phyloP scores from a whole-genome alignment of 2,797 vertebrate genomes.

The Diglossa cyanea region DNA sequence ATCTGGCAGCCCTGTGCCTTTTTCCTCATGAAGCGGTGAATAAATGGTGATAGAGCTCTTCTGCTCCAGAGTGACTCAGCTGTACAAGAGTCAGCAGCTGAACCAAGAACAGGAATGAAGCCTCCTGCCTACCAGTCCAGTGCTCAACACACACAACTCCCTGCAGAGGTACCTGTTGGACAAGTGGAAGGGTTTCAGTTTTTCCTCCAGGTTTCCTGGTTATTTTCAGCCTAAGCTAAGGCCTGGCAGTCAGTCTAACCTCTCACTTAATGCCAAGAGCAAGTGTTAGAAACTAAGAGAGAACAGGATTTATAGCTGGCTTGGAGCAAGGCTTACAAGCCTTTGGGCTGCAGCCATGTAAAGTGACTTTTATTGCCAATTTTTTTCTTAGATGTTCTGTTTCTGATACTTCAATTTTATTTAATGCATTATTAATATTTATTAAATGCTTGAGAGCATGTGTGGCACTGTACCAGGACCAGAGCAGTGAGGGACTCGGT shows the following conservation, averaged over 20 bases:
- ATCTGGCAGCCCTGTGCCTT: not conserved
- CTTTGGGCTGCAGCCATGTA: not conserved
- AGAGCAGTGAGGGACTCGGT: constrained; percentile 18
- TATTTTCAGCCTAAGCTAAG: not conserved
- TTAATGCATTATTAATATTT: constrained; percentile 52
- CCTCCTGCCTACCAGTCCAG: not conserved
- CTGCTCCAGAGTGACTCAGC: not conserved
- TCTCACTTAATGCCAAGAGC: not conserved
- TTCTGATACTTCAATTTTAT: constrained; percentile 19
- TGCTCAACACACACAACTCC: rapidly evolving
- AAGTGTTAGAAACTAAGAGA: not conserved
- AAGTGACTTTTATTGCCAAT: not conserved
- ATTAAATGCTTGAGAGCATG: constrained; percentile 43
- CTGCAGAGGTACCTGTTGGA: not conserved
- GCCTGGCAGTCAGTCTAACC: not conserved
- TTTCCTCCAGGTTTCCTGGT: not conserved
- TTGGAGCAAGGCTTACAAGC: not conserved
- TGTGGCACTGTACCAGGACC: constrained; percentile 47
- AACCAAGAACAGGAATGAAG: not conserved
- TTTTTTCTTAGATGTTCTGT: not conserved
- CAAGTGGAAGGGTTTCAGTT: not conserved
- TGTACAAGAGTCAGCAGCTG: not conserved
- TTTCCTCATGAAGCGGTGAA: not conserved
- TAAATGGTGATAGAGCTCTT: not conserved
- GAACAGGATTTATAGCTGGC: not conserved